Percentiles rank a stretch among this genome's conserved stretches.
phyloP scores from a whole-genome alignment of 2,888 invertebrate genomes.

The Arctia plantaginis region DNA sequence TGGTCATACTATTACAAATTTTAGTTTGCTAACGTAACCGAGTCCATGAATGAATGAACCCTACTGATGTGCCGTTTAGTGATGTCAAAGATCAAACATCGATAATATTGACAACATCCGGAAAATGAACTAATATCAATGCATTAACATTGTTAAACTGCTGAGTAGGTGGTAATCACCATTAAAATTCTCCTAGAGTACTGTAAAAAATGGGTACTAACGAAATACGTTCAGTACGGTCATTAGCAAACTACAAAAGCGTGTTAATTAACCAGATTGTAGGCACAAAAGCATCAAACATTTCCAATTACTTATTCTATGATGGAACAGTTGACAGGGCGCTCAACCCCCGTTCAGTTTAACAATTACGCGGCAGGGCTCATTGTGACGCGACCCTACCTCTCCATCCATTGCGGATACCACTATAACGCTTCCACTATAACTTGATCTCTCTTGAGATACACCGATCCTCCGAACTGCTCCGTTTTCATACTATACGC shows the following conservation, averaged over 20 bases:
- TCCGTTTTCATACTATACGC: conserved; percentile 31
- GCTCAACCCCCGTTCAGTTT: conserved; percentile 84
- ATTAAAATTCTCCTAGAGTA: no score
- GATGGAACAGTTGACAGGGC: conserved; percentile 83
- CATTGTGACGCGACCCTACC: conserved; percentile 83
- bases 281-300: conserved; percentile 53
- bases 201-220: background rate
- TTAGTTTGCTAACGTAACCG: conserved; percentile 52
- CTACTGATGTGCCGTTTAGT: conserved; percentile 53
- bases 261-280: conserved; percentile 46
- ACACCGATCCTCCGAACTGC: conserved; percentile 50
- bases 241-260: conserved; percentile 28
- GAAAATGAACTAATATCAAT: background rate
- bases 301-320: conserved; percentile 70
- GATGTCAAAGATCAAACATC: conserved; percentile 55
- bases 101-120: conserved; percentile 33
- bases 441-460: conserved; percentile 53
- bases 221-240: conserved; percentile 8
- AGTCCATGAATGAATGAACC: conserved; percentile 58
- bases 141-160: background rate
- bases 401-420: conserved; percentile 82
- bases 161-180: background rate
- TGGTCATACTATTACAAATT: conserved; percentile 23
- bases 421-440: conserved; percentile 67
- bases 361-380: conserved; percentile 84